These are phyloP conservation scores for Phrixothrix hirtus DNA, from an alignment of 2,888 invertebrate genomes.

Conservation along the genomic window DNA sequence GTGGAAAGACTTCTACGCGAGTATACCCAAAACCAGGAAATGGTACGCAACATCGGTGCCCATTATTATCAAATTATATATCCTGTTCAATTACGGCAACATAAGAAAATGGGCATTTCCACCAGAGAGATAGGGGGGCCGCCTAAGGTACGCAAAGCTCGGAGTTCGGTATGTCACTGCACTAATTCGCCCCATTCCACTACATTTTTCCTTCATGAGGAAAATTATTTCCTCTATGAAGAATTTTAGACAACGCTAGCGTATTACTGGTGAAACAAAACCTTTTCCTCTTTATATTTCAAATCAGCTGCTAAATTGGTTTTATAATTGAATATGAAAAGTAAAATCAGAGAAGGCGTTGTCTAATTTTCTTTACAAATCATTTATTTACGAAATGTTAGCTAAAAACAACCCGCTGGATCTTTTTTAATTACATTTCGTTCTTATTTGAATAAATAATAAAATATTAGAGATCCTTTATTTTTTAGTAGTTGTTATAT, in stretches of 20 bases:
- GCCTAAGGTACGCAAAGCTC: slow-evolving; percentile 75
- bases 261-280: not conserved
- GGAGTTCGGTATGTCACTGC: slow-evolving; percentile 62
- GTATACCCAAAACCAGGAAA: slow-evolving; percentile 89
- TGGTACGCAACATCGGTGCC: slow-evolving; percentile 88
- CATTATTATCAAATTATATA: slow-evolving; percentile 94
- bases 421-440: slow-evolving; percentile 2
- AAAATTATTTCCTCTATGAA: not conserved
- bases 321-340: slow-evolving; percentile 7
- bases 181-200: slow-evolving; percentile 31
- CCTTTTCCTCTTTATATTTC: not conserved
- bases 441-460: too few species aligned
- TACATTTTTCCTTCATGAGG: slow-evolving; percentile 3
- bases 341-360: slow-evolving; percentile 6
- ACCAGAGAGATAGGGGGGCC: slow-evolving; percentile 88
- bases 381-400: slow-evolving; percentile 5
- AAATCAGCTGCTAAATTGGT: slow-evolving; percentile 7
- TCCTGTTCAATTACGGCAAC: slow-evolving; percentile 90
- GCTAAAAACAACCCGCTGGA: slow-evolving; percentile 7
- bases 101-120: slow-evolving; percentile 95
- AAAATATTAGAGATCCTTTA: too few species aligned
- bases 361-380: slow-evolving; percentile 15
- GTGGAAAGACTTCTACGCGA: slow-evolving; percentile 89
- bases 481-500: too few species aligned
- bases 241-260: not conserved